Conservation (phyloP, 2,113 vertebrate species). For the Nibea coibor region DNA sequence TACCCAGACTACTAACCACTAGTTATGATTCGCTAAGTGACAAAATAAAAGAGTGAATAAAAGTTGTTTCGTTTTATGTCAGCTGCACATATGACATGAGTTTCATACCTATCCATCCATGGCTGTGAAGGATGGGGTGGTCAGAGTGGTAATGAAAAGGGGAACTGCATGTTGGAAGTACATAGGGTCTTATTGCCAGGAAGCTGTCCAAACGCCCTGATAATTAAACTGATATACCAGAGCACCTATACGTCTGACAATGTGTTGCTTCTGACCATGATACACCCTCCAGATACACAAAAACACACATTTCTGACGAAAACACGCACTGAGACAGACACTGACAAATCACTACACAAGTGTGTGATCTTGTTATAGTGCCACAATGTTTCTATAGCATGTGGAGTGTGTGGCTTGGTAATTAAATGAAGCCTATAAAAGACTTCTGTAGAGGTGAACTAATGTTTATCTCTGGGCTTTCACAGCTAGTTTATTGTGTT, state of each 20-base stretch:
- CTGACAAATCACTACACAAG: slow-evolving; percentile 52
- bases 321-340: slow-evolving; percentile 18
- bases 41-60: slow-evolving; percentile 1
- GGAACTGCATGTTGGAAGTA: slow-evolving; percentile 30
- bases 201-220: slow-evolving; percentile 56
- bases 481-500: slow-evolving; percentile 23
- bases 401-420: slow-evolving; percentile 29
- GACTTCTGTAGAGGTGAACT: slow-evolving; percentile 30
- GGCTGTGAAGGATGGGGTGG: neutral
- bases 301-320: neutral
- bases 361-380: slow-evolving; percentile 42
- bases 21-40: neutral
- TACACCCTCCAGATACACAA: slow-evolving; percentile 24
- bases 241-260: slow-evolving; percentile 52
- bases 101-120: slow-evolving; percentile 19
- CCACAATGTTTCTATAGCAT: slow-evolving; percentile 17
- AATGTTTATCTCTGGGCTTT: slow-evolving; percentile 56
- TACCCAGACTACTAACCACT: neutral
- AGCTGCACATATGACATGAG: neutral
- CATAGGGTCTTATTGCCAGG: slow-evolving; percentile 45
- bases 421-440: slow-evolving; percentile 61
- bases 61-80: slow-evolving; percentile 11
- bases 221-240: slow-evolving; percentile 52
- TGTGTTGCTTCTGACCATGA: slow-evolving; percentile 48
- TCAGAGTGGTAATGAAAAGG: slow-evolving; percentile 56